Percentiles rank a stretch among this genome's conserved stretches.
Conservation (phyloP, 2,888 invertebrate genomes). For the Drosophila austrosaltans region DNA sequence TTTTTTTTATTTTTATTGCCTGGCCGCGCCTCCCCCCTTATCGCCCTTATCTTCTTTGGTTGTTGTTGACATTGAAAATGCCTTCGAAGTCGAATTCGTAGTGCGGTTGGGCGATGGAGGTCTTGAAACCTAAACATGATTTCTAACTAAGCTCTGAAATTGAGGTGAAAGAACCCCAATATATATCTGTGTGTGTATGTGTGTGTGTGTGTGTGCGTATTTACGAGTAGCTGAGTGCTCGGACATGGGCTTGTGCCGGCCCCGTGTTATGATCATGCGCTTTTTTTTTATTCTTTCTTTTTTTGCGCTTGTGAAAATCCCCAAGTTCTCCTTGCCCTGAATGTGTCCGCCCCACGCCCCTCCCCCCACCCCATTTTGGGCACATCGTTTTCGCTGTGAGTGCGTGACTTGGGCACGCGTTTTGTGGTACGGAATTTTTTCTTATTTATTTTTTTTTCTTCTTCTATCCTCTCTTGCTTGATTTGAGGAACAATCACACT, state of each 20-base stretch:
- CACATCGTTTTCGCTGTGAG: conserved; percentile 13
- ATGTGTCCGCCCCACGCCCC: neutral
- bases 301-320: conserved; percentile 1
- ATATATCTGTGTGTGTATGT: conserved; percentile 23
- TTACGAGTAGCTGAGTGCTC: neutral
- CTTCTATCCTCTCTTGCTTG: too few relatives aligned
- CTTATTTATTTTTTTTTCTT: neutral
- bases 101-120: conserved; percentile 11
- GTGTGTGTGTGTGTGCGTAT: conserved; percentile 36
- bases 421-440: conserved; percentile 24
- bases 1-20: conserved; percentile 4
- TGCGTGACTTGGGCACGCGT: conserved; percentile 69
- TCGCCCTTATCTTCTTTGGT: conserved; percentile 55
- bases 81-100: conserved; percentile 10
- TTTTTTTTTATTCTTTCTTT: neutral
- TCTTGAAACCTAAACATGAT: conserved; percentile 26
- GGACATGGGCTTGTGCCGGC: conserved; percentile 19
- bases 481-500: conserved; percentile 12
- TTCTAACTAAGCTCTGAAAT: conserved; percentile 20
- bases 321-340: neutral
- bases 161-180: conserved; percentile 53
- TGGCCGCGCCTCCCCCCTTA: conserved; percentile 50
- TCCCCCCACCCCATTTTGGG: neutral
- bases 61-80: conserved; percentile 60
- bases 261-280: conserved; percentile 39